These are phyloP conservation scores for Smittia sp. DNA, from an alignment of 2,888 invertebrate species.

Conservation along the genomic window DNA sequence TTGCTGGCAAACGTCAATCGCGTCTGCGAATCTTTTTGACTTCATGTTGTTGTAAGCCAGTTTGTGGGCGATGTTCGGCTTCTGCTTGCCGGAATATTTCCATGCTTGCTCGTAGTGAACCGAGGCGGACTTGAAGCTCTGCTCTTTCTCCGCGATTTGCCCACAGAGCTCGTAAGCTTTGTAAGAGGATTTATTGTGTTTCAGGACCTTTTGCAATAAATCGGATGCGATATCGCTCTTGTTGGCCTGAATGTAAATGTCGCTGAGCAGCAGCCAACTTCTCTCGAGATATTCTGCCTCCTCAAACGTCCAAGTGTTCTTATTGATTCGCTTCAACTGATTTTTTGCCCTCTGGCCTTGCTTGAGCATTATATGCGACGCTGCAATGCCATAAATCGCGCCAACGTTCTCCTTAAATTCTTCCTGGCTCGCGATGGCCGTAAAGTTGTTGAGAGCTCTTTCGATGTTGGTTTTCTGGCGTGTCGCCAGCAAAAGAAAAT, in stretches of 20 bases:
- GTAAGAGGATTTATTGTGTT: slow-evolving; percentile 83
- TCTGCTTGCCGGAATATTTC: slow-evolving; percentile 75
- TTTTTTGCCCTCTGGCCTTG: slow-evolving; percentile 89
- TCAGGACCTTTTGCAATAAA: slow-evolving; percentile 70
- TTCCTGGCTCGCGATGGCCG: slow-evolving; percentile 69
- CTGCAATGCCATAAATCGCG: slow-evolving; percentile 79
- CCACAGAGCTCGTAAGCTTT: slow-evolving; percentile 85
- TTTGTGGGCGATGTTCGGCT: slow-evolving; percentile 87
- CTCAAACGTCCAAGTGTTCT: slow-evolving; percentile 87
- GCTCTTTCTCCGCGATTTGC: slow-evolving; percentile 86
- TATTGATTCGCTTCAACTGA: slow-evolving; percentile 83
- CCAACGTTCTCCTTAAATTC: slow-evolving; percentile 75
- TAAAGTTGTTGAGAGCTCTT: slow-evolving; percentile 75
- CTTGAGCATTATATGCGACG: slow-evolving; percentile 74
- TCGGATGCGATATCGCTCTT: slow-evolving; percentile 86
- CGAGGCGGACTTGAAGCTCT: slow-evolving; percentile 81
- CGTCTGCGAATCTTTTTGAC: slow-evolving; percentile 81
- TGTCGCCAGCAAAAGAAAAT: slow-evolving; percentile 78
- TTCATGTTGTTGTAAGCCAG: slow-evolving; percentile 90
- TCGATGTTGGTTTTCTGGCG: slow-evolving; percentile 83
- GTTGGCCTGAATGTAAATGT: slow-evolving; percentile 74
- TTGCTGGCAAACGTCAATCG: slow-evolving; percentile 85
- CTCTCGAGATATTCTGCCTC: slow-evolving; percentile 94
- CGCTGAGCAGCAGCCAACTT: slow-evolving; percentile 92
- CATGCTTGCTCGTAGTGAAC: slow-evolving; percentile 82